These are phyloP conservation scores for Spinibarbus caldwelli DNA, from an alignment of 2,797 vertebrate species.

Conservation along the genomic window DNA sequence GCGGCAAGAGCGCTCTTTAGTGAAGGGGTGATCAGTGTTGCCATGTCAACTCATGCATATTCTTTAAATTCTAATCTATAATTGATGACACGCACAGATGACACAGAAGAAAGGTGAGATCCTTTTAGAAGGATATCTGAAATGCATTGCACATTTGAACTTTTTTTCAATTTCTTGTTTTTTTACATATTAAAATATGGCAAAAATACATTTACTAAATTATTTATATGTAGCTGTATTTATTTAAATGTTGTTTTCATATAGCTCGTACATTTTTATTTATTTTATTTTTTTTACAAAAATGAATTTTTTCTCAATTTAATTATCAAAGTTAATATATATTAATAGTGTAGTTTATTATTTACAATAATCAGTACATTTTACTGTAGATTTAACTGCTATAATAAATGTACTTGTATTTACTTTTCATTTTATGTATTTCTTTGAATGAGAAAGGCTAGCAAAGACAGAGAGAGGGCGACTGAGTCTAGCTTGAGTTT, in stretches of 20 bases:
- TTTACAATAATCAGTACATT: background rate
- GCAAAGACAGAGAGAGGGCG: conserved; percentile 46
- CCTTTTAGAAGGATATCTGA: conserved; percentile 3
- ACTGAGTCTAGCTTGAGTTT: conserved; percentile 73
- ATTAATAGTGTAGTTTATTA: background rate
- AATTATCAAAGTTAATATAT: background rate
- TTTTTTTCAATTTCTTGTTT: background rate
- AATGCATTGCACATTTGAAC: background rate
- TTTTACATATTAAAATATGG: background rate
- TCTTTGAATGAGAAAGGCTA: conserved; percentile 56
- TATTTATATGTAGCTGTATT: background rate
- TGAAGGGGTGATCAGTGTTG: conserved; percentile 78
- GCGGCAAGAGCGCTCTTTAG: conserved; percentile 75
- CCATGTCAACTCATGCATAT: conserved; percentile 75
- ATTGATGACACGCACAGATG: conserved; percentile 63
- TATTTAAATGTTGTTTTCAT: background rate
- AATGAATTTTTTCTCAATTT: background rate
- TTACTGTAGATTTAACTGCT: background rate
- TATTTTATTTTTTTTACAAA: background rate
- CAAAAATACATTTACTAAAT: background rate
- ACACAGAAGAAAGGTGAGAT: conserved; percentile 34
- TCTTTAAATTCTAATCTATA: conserved; percentile 66
- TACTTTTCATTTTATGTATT: background rate
- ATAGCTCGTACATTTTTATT: background rate
- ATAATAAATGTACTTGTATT: background rate